Percentiles rank a stretch among this genome's conserved stretches.
Conservation (phyloP, 2,113 vertebrate species). For the Mesoclemmys tuberculata region DNA sequence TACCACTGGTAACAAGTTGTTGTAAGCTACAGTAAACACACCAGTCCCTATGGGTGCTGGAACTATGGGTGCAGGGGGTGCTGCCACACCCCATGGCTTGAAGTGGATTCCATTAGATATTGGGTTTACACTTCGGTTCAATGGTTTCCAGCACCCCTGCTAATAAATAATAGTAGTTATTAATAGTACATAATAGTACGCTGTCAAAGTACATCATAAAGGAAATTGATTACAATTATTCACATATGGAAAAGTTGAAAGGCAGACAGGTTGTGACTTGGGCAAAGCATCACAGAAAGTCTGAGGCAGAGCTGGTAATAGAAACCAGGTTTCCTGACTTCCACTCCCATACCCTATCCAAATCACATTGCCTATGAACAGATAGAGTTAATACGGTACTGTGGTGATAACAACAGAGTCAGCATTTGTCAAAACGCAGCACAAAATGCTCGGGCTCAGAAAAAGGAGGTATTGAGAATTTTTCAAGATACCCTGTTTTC, state of each 20-base stretch:
- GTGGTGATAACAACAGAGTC: background rate
- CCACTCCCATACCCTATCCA: background rate
- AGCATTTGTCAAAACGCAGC: background rate
- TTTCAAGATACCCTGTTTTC: background rate
- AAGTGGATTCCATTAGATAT: too few relatives aligned
- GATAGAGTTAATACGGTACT: background rate
- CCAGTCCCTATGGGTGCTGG: background rate
- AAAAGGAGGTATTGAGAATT: background rate
- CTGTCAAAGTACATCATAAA: background rate
- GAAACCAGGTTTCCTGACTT: background rate
- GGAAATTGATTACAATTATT: conserved; percentile 3
- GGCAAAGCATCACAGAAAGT: background rate
- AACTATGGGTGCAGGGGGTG: too few relatives aligned
- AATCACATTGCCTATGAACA: background rate
- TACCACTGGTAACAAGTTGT: conserved; percentile 28
- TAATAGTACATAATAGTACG: too few relatives aligned
- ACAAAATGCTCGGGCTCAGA: background rate
- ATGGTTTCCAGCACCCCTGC: background rate
- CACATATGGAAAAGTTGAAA: background rate
- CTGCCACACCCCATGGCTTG: too few relatives aligned
- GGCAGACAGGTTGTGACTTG: background rate
- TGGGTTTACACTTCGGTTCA: too few relatives aligned
- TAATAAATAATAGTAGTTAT: background rate
- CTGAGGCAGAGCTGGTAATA: background rate
- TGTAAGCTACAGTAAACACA: conserved; percentile 26